These are phyloP conservation scores for Conomelus anceps DNA, from an alignment of 2,888 invertebrate genomes.

Conservation along the genomic window DNA sequence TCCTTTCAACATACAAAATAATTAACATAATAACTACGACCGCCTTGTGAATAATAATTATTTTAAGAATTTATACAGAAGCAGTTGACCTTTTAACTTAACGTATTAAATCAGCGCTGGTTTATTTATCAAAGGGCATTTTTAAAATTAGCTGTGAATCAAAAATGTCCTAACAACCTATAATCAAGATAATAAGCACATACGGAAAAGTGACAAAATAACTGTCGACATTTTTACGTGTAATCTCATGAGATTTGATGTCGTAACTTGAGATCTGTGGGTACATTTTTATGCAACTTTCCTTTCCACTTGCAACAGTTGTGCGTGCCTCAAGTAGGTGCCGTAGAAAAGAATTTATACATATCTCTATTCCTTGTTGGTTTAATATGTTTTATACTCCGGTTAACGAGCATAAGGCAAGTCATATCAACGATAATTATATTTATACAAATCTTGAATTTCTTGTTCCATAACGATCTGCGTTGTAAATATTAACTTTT, in stretches of 20 bases:
- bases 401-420: too few relatives aligned
- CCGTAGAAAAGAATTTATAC: too few relatives aligned
- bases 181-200: not conserved
- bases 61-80: not conserved
- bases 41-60: not conserved
- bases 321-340: not conserved
- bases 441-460: too few relatives aligned
- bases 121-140: not conserved
- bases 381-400: too few relatives aligned
- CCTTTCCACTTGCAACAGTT: not conserved
- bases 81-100: not conserved
- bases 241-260: not conserved
- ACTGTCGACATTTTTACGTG: not conserved
- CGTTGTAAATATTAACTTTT: too few relatives aligned
- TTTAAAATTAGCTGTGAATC: not conserved
- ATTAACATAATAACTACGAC: not conserved
- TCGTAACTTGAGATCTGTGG: not conserved
- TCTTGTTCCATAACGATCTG: too few relatives aligned
- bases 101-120: too few relatives aligned
- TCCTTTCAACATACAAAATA: not conserved
- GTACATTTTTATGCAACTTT: not conserved
- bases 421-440: too few relatives aligned
- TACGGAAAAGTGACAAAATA: not conserved
- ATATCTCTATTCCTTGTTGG: too few relatives aligned
- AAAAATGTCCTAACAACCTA: not conserved